Percentiles rank a stretch among this genome's conserved stretches.
phyloP scores from a whole-genome alignment of 2,888 invertebrate species.

The Caenorhabditis panamensis region DNA sequence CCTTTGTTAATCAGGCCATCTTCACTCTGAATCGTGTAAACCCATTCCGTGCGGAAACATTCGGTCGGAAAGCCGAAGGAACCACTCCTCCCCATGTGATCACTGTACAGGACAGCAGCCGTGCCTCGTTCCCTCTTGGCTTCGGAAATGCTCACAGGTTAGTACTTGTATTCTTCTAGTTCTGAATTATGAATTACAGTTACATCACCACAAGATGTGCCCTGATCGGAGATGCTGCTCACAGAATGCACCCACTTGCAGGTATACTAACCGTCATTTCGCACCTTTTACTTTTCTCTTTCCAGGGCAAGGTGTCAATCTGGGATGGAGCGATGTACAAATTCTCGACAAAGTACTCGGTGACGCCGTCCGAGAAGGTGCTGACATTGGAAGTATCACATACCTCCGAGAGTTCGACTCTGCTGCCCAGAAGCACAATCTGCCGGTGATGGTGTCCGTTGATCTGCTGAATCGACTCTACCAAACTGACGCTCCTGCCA shows the following conservation, averaged over 20 bases:
- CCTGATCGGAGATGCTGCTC: slow-evolving; percentile 88
- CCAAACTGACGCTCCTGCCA: slow-evolving; percentile 71
- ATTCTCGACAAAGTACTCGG: slow-evolving; percentile 87
- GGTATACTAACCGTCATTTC: slow-evolving; percentile 3
- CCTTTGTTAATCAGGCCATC: slow-evolving; percentile 75
- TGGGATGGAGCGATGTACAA: slow-evolving; percentile 94
- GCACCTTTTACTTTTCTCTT: background rate
- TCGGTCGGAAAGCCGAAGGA: slow-evolving; percentile 76
- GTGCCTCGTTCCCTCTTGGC: slow-evolving; percentile 93
- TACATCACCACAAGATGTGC: slow-evolving; percentile 90
- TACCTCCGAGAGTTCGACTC: slow-evolving; percentile 91
- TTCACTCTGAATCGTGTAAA: slow-evolving; percentile 69
- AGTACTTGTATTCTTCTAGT: background rate
- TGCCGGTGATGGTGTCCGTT: slow-evolving; percentile 87
- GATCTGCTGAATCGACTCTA: slow-evolving; percentile 61
- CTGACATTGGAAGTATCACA: slow-evolving; percentile 86
- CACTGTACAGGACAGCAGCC: slow-evolving; percentile 84
- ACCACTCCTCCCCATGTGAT: slow-evolving; percentile 87
- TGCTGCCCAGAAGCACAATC: slow-evolving; percentile 89
- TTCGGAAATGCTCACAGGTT: slow-evolving; percentile 89
- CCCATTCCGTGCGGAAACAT: slow-evolving; percentile 79
- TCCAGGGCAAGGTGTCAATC: slow-evolving; percentile 94
- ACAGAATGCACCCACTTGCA: slow-evolving; percentile 93
- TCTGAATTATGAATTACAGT: slow-evolving; percentile 78
- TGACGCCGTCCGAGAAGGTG: slow-evolving; percentile 87